phyloP scores from a whole-genome alignment of 1,140 invertebrate genomes.

The Aphidius ervi region DNA sequence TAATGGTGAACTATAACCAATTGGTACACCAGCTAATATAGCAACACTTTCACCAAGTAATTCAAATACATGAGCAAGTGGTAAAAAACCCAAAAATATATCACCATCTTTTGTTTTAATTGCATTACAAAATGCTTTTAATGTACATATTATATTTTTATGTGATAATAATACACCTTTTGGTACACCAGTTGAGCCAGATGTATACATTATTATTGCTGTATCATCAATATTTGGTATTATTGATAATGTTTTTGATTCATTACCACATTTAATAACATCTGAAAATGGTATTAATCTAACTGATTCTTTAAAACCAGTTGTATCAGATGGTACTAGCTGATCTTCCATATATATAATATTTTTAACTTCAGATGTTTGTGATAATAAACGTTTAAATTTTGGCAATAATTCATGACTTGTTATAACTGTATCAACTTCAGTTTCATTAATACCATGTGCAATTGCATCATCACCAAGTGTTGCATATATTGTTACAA shows the following conservation, averaged over 20 bases:
- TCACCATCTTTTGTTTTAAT: slow-evolving; percentile 71
- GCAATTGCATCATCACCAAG: slow-evolving; percentile 93
- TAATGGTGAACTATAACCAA: slow-evolving; percentile 93
- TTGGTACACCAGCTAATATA: slow-evolving; percentile 78
- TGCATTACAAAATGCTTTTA: slow-evolving; percentile 82
- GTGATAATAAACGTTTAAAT: slow-evolving; percentile 72
- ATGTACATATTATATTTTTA: slow-evolving; percentile 82
- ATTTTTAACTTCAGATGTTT: slow-evolving; percentile 68
- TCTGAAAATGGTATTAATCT: slow-evolving; percentile 37
- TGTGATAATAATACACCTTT: slow-evolving; percentile 87
- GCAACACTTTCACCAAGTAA: slow-evolving; percentile 75
- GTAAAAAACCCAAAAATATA: slow-evolving; percentile 90
- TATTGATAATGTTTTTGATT: slow-evolving; percentile 42
- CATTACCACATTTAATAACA: slow-evolving; percentile 36
- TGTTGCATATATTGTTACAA: slow-evolving; percentile 96
- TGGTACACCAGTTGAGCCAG: slow-evolving; percentile 86
- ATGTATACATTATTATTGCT: slow-evolving; percentile 96
- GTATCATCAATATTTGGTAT: slow-evolving; percentile 69
- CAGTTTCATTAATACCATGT: slow-evolving; percentile 95
- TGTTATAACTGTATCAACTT: slow-evolving; percentile 86
- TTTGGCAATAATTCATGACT: slow-evolving; percentile 85
- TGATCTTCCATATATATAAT: slow-evolving; percentile 89
- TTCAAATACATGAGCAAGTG: slow-evolving; percentile 96
- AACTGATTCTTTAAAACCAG: slow-evolving; percentile 59
- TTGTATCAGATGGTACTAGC: slow-evolving; percentile 64